Base-by-base conservation (phyloP, 2,888 invertebrate genomes). In the Corbicula japonica region DNA sequence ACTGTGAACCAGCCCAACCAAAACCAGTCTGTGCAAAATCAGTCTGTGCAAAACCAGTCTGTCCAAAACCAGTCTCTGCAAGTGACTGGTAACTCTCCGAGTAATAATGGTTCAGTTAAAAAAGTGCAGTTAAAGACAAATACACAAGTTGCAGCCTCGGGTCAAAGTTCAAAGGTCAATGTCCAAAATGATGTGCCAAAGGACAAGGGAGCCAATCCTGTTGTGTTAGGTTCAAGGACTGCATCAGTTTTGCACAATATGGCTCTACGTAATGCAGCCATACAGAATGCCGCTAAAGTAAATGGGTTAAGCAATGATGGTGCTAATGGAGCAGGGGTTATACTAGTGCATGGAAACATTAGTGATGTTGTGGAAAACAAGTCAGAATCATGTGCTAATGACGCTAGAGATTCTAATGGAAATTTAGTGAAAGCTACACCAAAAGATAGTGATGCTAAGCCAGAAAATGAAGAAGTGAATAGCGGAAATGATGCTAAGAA, bases 231-330 rank as follows among this genome's bases (percentile, higher is more conserved):
- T 50, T 48, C 60, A 15, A 78, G 69, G 62, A 54, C 66, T 61
- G 73, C 30, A 8, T 66, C 73, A 41, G 48, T 61, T n/a, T 50
- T 83, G 34, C 76, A 72, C 35, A 69, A 73, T 5, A 74, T 73
- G 61, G 79, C 79, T 26, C 56, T 76, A 62, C 60, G 73, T 73
- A 83, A 79, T 70, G 79, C 73, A 35, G 76, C 82, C 21, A 70
- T 56, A 4, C 32, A 70, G 50, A 72, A 71, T 66, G 72, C 76
- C n/a, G 34, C 68, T 52, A 81, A 72, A 58, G 61, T 38, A 38
- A 68, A 38, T 63, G 38, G 46, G 30, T 35, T 50, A 26, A 38
- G 34, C n/a, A 72, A 32, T 26, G 32, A 21, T 63, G 65, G 44
- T 72, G 50, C 56, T 48, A 77, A 77, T 44, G 41, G 50, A 26